Conservation (phyloP, 2,113 vertebrate genomes). For the Hemibagrus wyckioides region DNA sequence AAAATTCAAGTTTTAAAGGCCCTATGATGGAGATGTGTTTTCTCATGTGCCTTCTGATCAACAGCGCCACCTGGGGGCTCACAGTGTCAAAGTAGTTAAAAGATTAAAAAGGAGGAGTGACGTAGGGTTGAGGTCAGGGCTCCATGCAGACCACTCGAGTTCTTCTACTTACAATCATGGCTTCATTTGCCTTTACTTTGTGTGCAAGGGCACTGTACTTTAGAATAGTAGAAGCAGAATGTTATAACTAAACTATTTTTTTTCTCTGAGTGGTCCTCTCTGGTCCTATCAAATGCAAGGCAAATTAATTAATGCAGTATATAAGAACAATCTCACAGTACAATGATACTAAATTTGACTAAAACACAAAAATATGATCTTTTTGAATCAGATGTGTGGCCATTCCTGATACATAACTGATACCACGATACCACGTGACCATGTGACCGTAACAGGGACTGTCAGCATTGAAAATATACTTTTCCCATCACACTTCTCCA, state of each 20-base stretch:
- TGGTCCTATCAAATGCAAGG: background rate
- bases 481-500: too few relatives aligned
- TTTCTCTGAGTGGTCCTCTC: background rate
- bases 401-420: too few relatives aligned
- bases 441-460: too few relatives aligned
- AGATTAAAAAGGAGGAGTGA: background rate
- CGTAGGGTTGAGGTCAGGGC: background rate
- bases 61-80: conserved; percentile 77
- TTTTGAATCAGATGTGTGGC: too few relatives aligned
- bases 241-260: too few relatives aligned
- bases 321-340: background rate
- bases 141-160: background rate
- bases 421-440: too few relatives aligned
- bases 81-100: conserved; percentile 5
- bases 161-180: background rate
- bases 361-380: too few relatives aligned
- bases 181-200: background rate
- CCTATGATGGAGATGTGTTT: conserved; percentile 82
- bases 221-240: too few relatives aligned
- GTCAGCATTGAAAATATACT: too few relatives aligned
- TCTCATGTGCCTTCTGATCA: conserved; percentile 85
- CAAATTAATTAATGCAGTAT: background rate
- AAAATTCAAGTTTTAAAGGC: too few relatives aligned
- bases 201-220: background rate
- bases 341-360: too few relatives aligned